Conservation (phyloP, 1,140 invertebrate species). For the Heliconius eleuchia region DNA sequence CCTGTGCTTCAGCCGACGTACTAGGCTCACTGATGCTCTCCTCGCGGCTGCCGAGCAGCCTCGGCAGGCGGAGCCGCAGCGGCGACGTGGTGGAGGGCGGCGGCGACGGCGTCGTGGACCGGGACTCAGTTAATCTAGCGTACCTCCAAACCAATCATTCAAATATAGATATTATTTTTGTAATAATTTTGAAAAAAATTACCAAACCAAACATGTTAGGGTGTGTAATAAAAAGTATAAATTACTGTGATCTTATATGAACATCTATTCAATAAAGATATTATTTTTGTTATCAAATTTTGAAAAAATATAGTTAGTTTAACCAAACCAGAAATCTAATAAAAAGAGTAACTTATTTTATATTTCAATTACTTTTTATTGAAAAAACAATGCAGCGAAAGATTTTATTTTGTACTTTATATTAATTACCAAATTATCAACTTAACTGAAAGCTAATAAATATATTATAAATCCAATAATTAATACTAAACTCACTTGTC, state of each 20-base stretch:
- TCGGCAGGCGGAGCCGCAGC: conserved; percentile 78
- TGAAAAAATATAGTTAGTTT: too few relatives aligned
- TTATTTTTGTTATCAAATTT: background rate
- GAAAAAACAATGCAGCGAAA: too few relatives aligned
- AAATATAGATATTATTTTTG: conserved; percentile 21
- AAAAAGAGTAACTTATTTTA: too few relatives aligned
- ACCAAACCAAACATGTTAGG: background rate
- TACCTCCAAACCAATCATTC: conserved; percentile 77
- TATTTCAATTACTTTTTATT: too few relatives aligned
- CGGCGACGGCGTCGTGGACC: conserved; percentile 88
- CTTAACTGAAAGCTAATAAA: background rate
- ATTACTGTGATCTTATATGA: too few relatives aligned
- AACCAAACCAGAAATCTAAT: too few relatives aligned
- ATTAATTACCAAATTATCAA: background rate
- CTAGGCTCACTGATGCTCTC: conserved; percentile 61
- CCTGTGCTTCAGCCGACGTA: conserved; percentile 75
- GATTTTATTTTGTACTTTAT: too few relatives aligned
- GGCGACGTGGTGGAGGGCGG: conserved; percentile 82
- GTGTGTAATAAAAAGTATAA: background rate
- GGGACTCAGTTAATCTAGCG: conserved; percentile 85
- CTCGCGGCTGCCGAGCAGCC: conserved; percentile 58
- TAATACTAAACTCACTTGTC: conserved; percentile 62
- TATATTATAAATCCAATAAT: background rate
- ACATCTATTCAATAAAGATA: background rate
- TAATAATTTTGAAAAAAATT: background rate